phyloP scores from a whole-genome alignment of 2,888 invertebrate species.

The Papilio elwesi region DNA sequence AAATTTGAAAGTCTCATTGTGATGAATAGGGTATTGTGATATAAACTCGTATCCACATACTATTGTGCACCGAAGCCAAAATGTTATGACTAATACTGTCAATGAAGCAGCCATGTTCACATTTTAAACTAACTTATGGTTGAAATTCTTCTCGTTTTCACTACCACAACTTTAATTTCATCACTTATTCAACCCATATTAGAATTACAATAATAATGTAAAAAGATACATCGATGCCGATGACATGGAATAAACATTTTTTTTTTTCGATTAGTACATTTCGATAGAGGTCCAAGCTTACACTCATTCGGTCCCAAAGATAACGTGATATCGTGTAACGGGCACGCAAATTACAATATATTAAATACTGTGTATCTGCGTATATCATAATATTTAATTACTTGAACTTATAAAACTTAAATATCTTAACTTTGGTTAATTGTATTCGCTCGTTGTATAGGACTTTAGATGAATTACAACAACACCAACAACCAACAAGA shows the following conservation, averaged over 20 bases:
- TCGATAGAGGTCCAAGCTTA: slow-evolving; percentile 28
- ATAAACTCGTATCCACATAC: slow-evolving; percentile 80
- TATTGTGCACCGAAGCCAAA: slow-evolving; percentile 78
- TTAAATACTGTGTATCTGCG: background rate
- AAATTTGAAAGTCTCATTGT: slow-evolving; percentile 80
- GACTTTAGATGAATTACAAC: no score
- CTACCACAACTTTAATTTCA: slow-evolving; percentile 58
- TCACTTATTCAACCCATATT: slow-evolving; percentile 81
- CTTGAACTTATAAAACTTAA: no score
- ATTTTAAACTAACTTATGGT: slow-evolving; percentile 64
- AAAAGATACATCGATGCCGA: slow-evolving; percentile 79
- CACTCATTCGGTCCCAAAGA: background rate
- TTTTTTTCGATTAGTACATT: slow-evolving; percentile 41
- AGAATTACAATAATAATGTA: slow-evolving; percentile 74
- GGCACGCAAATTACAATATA: background rate
- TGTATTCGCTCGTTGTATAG: no score
- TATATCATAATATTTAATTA: background rate
- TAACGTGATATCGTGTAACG: no score
- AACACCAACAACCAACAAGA: no score
- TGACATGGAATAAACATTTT: slow-evolving; percentile 76
- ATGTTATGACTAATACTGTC: slow-evolving; percentile 76
- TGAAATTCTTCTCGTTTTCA: slow-evolving; percentile 63
- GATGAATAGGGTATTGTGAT: slow-evolving; percentile 78
- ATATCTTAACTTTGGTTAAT: no score
- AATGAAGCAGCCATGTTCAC: slow-evolving; percentile 77